Evolutionary conservation across 2,113 vertebrate genomes (phyloP), one percentile per base, ranked within the genome.

Genomic region (Psilopsiagon aurifrons): DNA sequence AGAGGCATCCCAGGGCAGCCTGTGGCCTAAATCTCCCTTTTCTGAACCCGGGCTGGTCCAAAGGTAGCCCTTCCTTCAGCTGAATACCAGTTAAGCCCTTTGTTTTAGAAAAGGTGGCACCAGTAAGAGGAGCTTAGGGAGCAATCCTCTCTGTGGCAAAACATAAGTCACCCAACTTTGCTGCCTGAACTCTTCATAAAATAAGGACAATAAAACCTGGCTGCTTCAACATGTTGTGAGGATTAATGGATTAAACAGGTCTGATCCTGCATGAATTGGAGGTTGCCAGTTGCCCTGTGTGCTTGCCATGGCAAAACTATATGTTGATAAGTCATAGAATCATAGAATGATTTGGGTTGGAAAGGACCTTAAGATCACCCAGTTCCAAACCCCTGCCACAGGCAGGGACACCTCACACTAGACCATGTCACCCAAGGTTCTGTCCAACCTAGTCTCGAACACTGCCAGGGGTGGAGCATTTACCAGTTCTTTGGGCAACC

Each of bases 161-260:
- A 79, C 70, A 49, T 5, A 18, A 74, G 41, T 69, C 41, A 86
- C 55, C 6, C 17, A 54, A 20, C 43, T 90, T 77, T 54, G 19
- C 59, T 88, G 41, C 71, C 55, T 83, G 67, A 95, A 68, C 27
- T 83, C 49, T 91, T 94, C 37, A 19, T 59, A 90, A 67, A 95
- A 91, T 19, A 77, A 83, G 25, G 71, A 67, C 81, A 69, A 43
- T 77, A 80, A 83, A 92, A 47, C 27, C 41, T 5, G 11, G 4
- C 55, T 92, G 94, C 90, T 93, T 92, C 82, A 91, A 88, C 92
- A 67, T 10, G 87, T 86, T 86, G 29, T 80, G 68, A 63, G 39
- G 82, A 95, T 94, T 93, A 94, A 74, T 88, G 85, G 90, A 94
- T 95, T 96, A 88, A 95, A 84, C 96, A 96, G 63, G 94, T 87